Base-by-base conservation (phyloP, 2,888 invertebrate species). In the Rotaria magnacalcarata region DNA sequence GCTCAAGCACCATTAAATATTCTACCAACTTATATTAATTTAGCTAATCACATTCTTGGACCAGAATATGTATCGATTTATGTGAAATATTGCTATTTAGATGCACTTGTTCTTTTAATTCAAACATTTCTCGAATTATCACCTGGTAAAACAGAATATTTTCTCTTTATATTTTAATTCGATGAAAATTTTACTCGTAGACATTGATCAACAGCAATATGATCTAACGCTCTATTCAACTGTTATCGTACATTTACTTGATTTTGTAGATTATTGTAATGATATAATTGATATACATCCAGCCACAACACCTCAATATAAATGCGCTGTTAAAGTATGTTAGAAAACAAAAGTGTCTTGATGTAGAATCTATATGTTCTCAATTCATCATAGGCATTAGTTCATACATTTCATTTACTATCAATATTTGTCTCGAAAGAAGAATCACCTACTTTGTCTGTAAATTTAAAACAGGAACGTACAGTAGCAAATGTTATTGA, bases 331-430 rank as follows among this genome's bases (percentile, higher is more conserved):
- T 11, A 75, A 75, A 75, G 75, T 75, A 34, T 34, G 34, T 34
- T 34, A 34, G 34, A 34, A 34, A 34, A 34, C 34, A 34, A 34
- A 34, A 34, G 34, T 34, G 34, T 34, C 34, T 34, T 34, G 1
- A 34, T 34, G 34, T 34, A 34, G 16, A 11, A 52, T 52, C 16
- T 14, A 52, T 52, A 52, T 52, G 4, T 52, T 52, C 52, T 52
- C 52, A 27, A 67, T 75, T 19, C 2, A 43, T 75, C 10, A 3
- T 24, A 75, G 75, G 75, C 75, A 43, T 24, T 75, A 24, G 47
- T 75, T 43, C 75, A 75, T 47, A 75, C 75, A 75, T 75, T 75
- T 75, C 75, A 75, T 43, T 43, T 75, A 41, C 47, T 75, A 75
- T 43, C 75, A 2, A 43, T 75, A 4, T 47, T 75, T 47, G 41